phyloP scores from a whole-genome alignment of 2,797 vertebrate species.

The Ispidina picta region DNA sequence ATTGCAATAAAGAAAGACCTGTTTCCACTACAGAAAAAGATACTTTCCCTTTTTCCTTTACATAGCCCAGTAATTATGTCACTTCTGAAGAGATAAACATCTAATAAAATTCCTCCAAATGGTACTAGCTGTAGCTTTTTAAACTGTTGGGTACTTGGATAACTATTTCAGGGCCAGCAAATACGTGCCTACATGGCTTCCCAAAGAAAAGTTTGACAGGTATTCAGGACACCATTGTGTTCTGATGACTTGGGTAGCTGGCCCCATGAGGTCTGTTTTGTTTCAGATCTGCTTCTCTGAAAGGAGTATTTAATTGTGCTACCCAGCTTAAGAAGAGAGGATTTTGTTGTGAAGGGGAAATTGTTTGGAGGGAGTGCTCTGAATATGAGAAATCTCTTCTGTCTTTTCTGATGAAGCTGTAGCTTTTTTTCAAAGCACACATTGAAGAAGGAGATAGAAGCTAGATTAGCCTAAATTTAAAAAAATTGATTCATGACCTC shows the following conservation, averaged over 20 bases:
- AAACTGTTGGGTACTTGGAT: neutral
- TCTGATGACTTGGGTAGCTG: neutral
- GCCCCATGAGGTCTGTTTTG: neutral
- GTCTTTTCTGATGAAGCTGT: neutral
- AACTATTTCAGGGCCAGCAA: neutral
- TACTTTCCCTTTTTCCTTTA: neutral
- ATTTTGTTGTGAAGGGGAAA: neutral
- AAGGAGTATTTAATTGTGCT: neutral
- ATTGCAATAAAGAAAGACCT: neutral
- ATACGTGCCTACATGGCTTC: neutral
- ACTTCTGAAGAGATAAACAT: neutral
- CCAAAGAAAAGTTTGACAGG: neutral
- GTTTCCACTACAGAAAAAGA: neutral
- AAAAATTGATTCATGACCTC: neutral
- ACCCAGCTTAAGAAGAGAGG: neutral
- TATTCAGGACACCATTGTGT: neutral
- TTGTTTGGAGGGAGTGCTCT: neutral
- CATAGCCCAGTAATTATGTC: neutral
- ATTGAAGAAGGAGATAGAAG: neutral
- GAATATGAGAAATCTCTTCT: neutral
- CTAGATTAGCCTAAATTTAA: neutral
- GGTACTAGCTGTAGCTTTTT: neutral
- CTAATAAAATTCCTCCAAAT: slow-evolving; percentile 5
- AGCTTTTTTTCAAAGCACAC: neutral
- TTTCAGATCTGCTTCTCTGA: slow-evolving; percentile 10